Conservation (phyloP, 2,113 vertebrate genomes). For the Peromyscus leucopus region DNA sequence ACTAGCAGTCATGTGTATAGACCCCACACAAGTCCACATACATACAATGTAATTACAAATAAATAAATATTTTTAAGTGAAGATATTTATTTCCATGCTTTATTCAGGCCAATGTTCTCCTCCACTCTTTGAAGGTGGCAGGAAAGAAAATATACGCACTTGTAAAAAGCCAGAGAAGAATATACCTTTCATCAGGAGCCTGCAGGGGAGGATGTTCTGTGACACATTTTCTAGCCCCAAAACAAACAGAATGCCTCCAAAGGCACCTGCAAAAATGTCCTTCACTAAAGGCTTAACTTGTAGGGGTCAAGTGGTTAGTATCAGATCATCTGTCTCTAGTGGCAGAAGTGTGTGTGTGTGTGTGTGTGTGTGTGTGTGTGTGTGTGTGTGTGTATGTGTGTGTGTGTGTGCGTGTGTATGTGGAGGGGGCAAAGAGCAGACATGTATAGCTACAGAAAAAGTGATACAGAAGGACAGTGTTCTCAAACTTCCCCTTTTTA, state of each 20-base stretch:
- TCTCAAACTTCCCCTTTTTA: not conserved
- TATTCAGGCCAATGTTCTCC: not conserved
- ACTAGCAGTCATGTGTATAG: not conserved
- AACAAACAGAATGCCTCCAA: not conserved
- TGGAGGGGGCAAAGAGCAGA: not conserved
- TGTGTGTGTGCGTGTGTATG: too few relatives aligned
- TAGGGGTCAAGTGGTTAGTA: not conserved
- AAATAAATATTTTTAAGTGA: not conserved
- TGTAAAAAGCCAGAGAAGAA: not conserved
- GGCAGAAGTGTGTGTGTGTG: not conserved
- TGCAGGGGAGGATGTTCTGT: not conserved
- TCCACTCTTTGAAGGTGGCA: not conserved
- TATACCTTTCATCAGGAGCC: not conserved
- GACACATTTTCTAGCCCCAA: not conserved
- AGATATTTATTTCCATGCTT: not conserved
- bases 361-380: too few relatives aligned
- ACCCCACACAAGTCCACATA: not conserved
- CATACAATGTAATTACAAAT: not conserved
- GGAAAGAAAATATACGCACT: not conserved
- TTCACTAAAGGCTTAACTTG: not conserved
- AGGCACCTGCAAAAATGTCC: not conserved
- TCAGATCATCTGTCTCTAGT: not conserved
- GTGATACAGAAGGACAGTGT: not conserved
- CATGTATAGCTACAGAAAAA: not conserved
- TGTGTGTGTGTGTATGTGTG: too few relatives aligned